Percentiles rank a stretch among this genome's conserved stretches.
Evolutionary conservation across 2,888 invertebrate genomes (phyloP).

Genomic region (Meta bourneti): DNA sequence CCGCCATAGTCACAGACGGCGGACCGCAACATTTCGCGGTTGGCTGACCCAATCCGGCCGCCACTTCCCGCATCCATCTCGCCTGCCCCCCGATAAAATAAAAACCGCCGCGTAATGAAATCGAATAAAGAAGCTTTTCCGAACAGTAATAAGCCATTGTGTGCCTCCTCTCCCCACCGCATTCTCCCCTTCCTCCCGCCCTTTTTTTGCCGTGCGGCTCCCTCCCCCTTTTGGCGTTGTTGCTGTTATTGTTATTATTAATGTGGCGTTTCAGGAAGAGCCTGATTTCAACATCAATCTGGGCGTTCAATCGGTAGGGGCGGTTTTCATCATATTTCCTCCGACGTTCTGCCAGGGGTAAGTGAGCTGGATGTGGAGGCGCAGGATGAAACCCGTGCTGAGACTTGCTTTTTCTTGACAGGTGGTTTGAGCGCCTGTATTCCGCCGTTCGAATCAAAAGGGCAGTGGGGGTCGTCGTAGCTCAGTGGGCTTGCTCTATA

Average conservation of each 20-base stretch:
- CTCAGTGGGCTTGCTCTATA: too few relatives aligned
- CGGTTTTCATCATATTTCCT: conserved; percentile 40
- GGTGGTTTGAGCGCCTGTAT: too few relatives aligned
- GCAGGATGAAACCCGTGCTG: neutral
- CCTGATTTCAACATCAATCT: conserved; percentile 76
- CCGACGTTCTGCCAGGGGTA: neutral
- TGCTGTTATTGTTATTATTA: conserved; percentile 72
- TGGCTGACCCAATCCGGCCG: conserved; percentile 67
- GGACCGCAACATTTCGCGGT: conserved; percentile 76
- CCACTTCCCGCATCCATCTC: conserved; percentile 60
- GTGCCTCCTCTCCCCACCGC: neutral
- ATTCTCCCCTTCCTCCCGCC: neutral
- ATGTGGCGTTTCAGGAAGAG: conserved; percentile 70
- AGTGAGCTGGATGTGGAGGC: neutral
- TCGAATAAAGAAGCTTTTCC: conserved; percentile 64
- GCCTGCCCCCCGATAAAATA: conserved; percentile 53
- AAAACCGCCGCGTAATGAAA: conserved; percentile 74
- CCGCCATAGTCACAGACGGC: conserved; percentile 75
- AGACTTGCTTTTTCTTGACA: too few relatives aligned
- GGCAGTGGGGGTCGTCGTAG: too few relatives aligned
- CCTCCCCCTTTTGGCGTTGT: neutral
- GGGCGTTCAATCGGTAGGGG: conserved; percentile 72
- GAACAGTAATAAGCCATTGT: neutral
- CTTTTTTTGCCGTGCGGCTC: neutral
- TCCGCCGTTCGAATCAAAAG: too few relatives aligned